Conservation (phyloP, 2,888 invertebrate genomes). For the Melinaea menophilus region DNA sequence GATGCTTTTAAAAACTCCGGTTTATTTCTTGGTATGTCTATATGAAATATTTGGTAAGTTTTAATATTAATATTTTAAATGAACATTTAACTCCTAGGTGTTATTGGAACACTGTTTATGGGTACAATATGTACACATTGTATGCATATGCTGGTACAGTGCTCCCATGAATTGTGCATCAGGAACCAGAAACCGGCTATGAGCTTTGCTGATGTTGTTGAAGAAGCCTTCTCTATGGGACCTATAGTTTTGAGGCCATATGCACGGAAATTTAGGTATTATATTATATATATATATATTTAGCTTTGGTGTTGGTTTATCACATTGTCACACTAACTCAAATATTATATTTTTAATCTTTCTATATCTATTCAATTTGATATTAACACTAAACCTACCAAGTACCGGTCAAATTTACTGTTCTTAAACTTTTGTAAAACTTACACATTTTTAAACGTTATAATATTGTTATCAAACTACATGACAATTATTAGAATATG, state of each 20-base stretch:
- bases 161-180: constrained; percentile 85
- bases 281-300: constrained; percentile 2
- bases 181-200: constrained; percentile 83
- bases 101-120: constrained; percentile 88
- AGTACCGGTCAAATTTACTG: no score
- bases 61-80: constrained; percentile 1
- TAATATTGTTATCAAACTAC: no score
- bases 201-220: constrained; percentile 88
- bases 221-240: constrained; percentile 86
- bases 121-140: constrained; percentile 95
- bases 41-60: not conserved
- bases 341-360: not conserved
- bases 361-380: no score
- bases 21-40: constrained; percentile 83
- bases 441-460: no score
- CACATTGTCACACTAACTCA: not conserved
- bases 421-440: no score
- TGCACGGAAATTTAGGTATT: constrained; percentile 80
- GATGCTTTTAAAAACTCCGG: constrained; percentile 96
- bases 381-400: no score
- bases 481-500: no score
- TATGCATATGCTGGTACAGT: constrained; percentile 89
- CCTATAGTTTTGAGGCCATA: constrained; percentile 80
- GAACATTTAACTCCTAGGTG: constrained; percentile 67
- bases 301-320: not conserved